Evolutionary conservation across 1,140 invertebrate species (phyloP).

Genomic region (Drosophila elegans): DNA sequence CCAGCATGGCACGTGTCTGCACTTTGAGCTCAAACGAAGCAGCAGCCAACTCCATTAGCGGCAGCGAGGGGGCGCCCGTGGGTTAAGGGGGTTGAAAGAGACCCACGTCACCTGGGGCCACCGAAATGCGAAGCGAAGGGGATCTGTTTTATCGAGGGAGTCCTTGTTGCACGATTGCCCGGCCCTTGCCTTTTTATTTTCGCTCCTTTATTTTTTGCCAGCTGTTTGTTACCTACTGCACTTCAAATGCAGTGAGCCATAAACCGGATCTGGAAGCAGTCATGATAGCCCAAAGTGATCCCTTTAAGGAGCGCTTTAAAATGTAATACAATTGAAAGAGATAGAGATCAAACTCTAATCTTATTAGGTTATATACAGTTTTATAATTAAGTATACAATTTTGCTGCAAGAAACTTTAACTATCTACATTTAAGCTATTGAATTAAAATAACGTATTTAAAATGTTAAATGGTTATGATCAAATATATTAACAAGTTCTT

Average conservation of each 20-base stretch:
- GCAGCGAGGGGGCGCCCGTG: slow-evolving; percentile 5
- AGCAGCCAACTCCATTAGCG: slow-evolving; percentile 58
- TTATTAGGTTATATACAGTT: no score
- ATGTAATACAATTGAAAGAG: background rate
- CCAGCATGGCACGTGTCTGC: slow-evolving; percentile 72
- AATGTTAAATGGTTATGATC: no score
- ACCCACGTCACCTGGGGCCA: slow-evolving; percentile 51
- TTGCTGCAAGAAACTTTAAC: no score
- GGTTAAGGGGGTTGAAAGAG: slow-evolving; percentile 1
- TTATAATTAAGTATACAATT: no score
- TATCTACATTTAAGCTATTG: no score
- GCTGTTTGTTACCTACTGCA: slow-evolving; percentile 67
- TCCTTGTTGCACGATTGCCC: slow-evolving; percentile 30
- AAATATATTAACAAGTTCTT: no score
- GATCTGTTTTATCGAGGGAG: slow-evolving; percentile 12
- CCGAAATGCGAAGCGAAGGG: slow-evolving; percentile 18
- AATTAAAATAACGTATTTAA: no score
- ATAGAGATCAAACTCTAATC: no score
- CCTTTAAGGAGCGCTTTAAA: slow-evolving; percentile 8
- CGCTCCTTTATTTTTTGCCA: slow-evolving; percentile 16
- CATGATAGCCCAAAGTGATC: background rate
- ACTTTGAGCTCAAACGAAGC: slow-evolving; percentile 74
- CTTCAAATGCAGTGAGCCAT: slow-evolving; percentile 72
- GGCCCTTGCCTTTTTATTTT: slow-evolving; percentile 26
- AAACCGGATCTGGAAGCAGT: slow-evolving; percentile 35